Evolutionary conservation across 64 coral and sea anemone genomes (phyloP).

Genomic region (Actinia tenebrosa): DNA sequence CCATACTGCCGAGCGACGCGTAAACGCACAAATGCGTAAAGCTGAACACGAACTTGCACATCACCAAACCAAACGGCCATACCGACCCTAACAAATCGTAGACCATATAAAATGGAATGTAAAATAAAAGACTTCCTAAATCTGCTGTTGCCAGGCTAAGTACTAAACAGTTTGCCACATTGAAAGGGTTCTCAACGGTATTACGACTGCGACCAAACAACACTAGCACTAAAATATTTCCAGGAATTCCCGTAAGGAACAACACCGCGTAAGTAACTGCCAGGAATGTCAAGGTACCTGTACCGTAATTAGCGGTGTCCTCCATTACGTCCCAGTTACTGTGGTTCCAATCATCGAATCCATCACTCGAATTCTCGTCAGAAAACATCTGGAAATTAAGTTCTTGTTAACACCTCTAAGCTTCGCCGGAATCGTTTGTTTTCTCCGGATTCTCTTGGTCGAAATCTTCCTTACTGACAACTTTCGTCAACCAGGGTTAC

Average conservation of each 20-base stretch:
- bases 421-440: neutral
- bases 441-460: neutral
- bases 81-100: conserved; percentile 35
- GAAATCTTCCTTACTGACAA: no score
- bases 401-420: neutral
- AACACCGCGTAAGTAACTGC: neutral
- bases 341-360: neutral
- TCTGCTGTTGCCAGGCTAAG: conserved; percentile 50
- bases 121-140: conserved; percentile 33
- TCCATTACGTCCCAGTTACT: neutral
- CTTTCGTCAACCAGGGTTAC: no score
- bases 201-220: neutral
- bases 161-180: conserved; percentile 13
- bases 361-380: neutral
- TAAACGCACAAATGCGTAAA: conserved; percentile 54
- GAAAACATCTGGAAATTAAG: neutral
- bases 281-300: neutral
- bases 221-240: neutral
- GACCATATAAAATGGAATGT: conserved; percentile 42
- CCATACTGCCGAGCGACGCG: conserved; percentile 46
- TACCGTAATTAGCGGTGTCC: neutral
- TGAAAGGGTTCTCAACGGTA: neutral
- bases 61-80: conserved; percentile 51
- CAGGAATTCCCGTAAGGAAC: neutral
- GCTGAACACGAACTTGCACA: conserved; percentile 58